Evolutionary conservation across 2,888 invertebrate species (phyloP).

Genomic region (Atethmia centrago): DNA sequence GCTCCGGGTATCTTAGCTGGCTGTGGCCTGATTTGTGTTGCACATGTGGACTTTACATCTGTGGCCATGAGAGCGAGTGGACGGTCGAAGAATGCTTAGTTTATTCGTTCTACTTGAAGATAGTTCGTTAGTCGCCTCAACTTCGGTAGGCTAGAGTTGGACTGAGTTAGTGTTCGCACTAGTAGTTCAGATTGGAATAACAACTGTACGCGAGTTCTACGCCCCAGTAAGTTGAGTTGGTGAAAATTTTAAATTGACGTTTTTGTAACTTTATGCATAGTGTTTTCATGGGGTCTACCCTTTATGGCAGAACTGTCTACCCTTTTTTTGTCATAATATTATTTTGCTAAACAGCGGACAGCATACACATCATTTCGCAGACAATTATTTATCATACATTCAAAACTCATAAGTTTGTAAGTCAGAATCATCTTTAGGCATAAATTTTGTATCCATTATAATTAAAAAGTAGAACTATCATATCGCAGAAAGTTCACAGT

Average conservation of each 20-base stretch:
- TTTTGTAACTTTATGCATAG: background rate
- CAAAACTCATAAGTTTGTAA: no score
- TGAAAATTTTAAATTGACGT: constrained; percentile 14
- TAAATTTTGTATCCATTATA: no score
- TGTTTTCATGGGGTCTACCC: no score
- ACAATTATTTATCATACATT: no score
- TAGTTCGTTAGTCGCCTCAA: constrained; percentile 61
- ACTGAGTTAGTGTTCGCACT: constrained; percentile 39
- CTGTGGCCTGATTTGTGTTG: constrained; percentile 49
- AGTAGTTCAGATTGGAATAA: constrained; percentile 21
- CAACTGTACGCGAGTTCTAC: constrained; percentile 21
- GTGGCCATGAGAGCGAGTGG: constrained; percentile 28
- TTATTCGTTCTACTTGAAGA: constrained; percentile 54
- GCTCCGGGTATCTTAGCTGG: constrained; percentile 37
- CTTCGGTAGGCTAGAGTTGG: constrained; percentile 37
- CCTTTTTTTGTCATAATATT: no score
- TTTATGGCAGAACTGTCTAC: no score
- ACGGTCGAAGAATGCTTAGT: constrained; percentile 59
- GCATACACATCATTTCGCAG: no score
- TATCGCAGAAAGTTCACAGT: no score
- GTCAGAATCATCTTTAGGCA: no score
- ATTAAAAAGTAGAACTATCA: no score
- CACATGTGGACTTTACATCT: constrained; percentile 37
- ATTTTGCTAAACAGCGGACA: no score
- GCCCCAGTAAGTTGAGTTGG: background rate